Evolutionary conservation across 2,888 invertebrate species (phyloP), one percentile per base, ranked within the genome.

Genomic region (Oscheius sp.): DNA sequence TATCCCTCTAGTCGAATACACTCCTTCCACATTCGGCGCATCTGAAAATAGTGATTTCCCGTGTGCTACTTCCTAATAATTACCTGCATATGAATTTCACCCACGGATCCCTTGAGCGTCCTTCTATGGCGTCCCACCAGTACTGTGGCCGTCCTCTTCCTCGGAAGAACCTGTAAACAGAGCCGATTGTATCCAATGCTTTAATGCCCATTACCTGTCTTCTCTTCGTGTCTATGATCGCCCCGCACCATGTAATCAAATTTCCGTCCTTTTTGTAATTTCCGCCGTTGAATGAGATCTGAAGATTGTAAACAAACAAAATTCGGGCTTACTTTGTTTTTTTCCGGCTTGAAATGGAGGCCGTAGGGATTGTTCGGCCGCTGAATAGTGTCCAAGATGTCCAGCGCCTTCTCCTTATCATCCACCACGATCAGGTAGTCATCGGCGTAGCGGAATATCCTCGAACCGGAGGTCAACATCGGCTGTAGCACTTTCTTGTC

Each of bases 401-500:
- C 53, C 7, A 74, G 48, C 2, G 74, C 74, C 35, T 37, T 58
- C n/a, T 74, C 68, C 33, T 74, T 66, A 0, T 37, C 47, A 48
- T 59, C 51, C 33, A 68, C 7, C 13, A 74, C 37, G 33, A 74
- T 53, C 32, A 74, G 48, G 13, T 74, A 74, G 35, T 74, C 74
- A 42, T 74, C 74, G 5, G 68, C 74, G 47, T 74, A 74, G n/a
- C 74, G 66, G 47, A 74, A 74, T 33, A 66, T 66, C 10, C n/a
- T 68, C 9, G 73, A 73, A 5, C 37, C 63, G 5, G 63, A 2
- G 7, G 55, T 50, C 35, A 66, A n/a, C 11, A 33, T 33, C 7
- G 53, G 68, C n/a, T 50, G 11, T n/a, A 55, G 21, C 1, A 72
- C 35, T 32, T 29, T 29, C 7, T 50, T 51, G 48, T 72, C 72